These are phyloP conservation scores for Pachypanchax playfairii DNA, from an alignment of 2,113 vertebrate genomes.

Conservation along the genomic window DNA sequence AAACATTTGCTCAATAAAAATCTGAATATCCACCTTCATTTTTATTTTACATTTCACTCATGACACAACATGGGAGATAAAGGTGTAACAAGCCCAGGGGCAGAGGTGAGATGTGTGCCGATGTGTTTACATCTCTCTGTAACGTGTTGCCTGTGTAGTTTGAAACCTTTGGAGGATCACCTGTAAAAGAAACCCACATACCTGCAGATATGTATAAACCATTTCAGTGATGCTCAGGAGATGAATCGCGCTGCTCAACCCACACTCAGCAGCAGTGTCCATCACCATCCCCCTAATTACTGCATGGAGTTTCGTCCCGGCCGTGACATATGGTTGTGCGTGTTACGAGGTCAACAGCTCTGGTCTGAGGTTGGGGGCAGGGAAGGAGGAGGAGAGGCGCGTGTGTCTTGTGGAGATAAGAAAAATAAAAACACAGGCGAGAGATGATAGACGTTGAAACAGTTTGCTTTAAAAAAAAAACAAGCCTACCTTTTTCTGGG, in stretches of 20 bases:
- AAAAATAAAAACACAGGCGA: conserved; percentile 47
- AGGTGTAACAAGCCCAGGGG: conserved; percentile 24
- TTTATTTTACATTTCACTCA: too few relatives aligned
- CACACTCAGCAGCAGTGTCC: conserved; percentile 49
- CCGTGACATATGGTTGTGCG: conserved; percentile 68
- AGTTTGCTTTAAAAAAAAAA: conserved; percentile 21
- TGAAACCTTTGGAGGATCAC: conserved; percentile 51
- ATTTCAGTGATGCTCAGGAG: conserved; percentile 9
- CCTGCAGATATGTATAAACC: conserved; percentile 28
- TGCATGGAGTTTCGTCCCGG: conserved; percentile 45
- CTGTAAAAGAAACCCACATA: conserved; percentile 23
- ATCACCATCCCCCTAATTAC: conserved; percentile 67
- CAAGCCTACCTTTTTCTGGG: conserved; percentile 2
- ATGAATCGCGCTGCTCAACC: conserved; percentile 31
- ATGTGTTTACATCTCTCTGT: conserved; percentile 64
- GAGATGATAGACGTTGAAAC: conserved; percentile 40
- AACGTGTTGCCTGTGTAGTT: conserved; percentile 36
- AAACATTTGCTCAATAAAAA: conserved; percentile 22
- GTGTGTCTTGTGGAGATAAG: conserved; percentile 67
- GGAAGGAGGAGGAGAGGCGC: conserved; percentile 38
- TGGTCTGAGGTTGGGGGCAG: conserved; percentile 41
- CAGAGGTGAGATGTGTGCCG: conserved; percentile 55
- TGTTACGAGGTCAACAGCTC: conserved; percentile 66
- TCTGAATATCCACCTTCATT: background rate
- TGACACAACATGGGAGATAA: conserved; percentile 50